Base-by-base conservation (phyloP, 2,797 vertebrate species). In the Alauda arvensis region DNA sequence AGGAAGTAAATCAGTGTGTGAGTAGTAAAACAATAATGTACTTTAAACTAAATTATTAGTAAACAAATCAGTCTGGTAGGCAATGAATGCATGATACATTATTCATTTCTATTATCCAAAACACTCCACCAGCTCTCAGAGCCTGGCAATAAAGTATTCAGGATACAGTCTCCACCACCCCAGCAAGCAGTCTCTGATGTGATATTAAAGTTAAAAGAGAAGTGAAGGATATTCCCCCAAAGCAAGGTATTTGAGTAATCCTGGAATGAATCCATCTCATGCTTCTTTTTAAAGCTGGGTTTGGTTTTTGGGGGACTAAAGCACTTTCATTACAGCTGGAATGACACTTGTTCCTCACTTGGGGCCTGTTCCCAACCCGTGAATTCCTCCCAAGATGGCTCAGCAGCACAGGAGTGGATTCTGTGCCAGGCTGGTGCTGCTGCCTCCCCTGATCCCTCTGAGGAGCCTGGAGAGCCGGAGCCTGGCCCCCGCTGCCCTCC, bases 201-300 rank as follows among this genome's bases (percentile, higher is more conserved):
- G 92, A 94, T 93, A 93, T 94, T 92, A 91, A 93, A 95, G 91
- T 95, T 95, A 95, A 94, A 94, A 95, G 93, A 87, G 91, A 91
- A 94, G 81, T 92, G 94, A 95, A 93, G 84, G 55, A 90, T 94
- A 88, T 95, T 91, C 68, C 92, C 89, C 91, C 84, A 93, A 93
- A 96, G 94, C 90, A 90, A 92, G 49, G 62, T 90, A 92, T 95
- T 92, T 93, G 87, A 86, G 67, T 93, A 93, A 93, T 92, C 93
- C 80, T 94, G 88, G 89, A 93, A 60, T 87, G 71, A 88, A 95
- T 93, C 91, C 89, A 88, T 95, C 89, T 92, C 91, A 67, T 84
- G 82, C 31, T 92, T 87, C 82, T 72, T 90, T 93, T 76, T 71
- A 83, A 92, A 93, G 71, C 55, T 48, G 56, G 24, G 21, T 28